A percentile compares a stretch with the other conserved stretches of the same genome.
These are phyloP conservation scores for Zonotrichia albicollis DNA, from an alignment of 2,797 vertebrate species.

Conservation along the genomic window DNA sequence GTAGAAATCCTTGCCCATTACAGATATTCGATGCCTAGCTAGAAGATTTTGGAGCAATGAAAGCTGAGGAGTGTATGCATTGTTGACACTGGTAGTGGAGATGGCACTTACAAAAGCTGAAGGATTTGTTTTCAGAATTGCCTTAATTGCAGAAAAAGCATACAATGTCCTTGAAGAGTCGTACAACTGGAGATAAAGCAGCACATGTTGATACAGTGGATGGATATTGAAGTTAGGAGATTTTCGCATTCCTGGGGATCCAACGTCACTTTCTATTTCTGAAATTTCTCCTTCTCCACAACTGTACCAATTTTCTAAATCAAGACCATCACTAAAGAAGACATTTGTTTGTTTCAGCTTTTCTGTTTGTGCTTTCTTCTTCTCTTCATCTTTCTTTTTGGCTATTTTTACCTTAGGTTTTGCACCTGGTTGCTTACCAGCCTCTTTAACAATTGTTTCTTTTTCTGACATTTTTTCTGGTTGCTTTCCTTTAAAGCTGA, in stretches of 20 bases:
- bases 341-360: conserved; percentile 87
- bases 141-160: conserved; percentile 91
- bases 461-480: conserved; percentile 89
- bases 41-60: conserved; percentile 95
- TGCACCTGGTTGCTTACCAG: conserved; percentile 85
- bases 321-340: conserved; percentile 97
- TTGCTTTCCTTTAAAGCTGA: conserved; percentile 92
- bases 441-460: conserved; percentile 81
- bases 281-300: conserved; percentile 98
- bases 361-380: conserved; percentile 85
- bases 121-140: conserved; percentile 92
- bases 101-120: conserved; percentile 95
- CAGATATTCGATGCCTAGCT: conserved; percentile 93
- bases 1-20: conserved; percentile 99
- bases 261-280: conserved; percentile 95
- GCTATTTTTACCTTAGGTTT: conserved; percentile 94
- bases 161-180: conserved; percentile 96
- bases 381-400: conserved; percentile 88
- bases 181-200: conserved; percentile 95
- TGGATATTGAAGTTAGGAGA: conserved; percentile 92
- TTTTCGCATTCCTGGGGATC: conserved; percentile 86
- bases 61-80: conserved; percentile 95
- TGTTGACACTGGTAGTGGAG: conserved; percentile 97
- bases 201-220: conserved; percentile 94
- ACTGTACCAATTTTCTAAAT: conserved; percentile 99